phyloP scores from a whole-genome alignment of 2,888 invertebrate genomes.

The Yponomeuta evonymella region DNA sequence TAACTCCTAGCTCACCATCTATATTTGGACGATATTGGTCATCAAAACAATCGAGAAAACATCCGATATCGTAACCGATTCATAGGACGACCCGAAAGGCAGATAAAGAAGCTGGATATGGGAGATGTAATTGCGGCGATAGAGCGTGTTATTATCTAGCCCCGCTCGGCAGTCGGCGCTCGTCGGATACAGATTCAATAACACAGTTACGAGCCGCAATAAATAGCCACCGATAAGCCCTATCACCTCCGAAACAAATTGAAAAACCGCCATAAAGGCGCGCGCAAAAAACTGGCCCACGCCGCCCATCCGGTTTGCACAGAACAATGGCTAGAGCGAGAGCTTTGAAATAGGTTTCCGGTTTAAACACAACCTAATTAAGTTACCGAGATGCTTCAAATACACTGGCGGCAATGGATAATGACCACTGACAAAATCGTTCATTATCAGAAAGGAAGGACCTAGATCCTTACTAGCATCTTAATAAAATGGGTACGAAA shows the following conservation, averaged over 20 bases:
- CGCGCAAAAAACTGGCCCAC: conserved; percentile 19
- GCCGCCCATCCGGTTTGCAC: neutral
- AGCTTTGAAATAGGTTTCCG: neutral
- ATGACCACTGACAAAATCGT: no score
- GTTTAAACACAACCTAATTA: no score
- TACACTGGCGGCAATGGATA: no score
- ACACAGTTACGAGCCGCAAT: conserved; percentile 25
- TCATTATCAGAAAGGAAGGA: no score
- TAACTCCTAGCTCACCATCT: neutral
- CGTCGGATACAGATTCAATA: conserved; percentile 23
- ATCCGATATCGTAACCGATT: conserved; percentile 2
- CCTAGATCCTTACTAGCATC: no score
- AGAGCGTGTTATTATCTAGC: conserved; percentile 7
- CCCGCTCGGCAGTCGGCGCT: neutral
- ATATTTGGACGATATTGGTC: neutral
- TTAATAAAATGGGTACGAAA: no score
- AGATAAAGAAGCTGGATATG: conserved; percentile 4
- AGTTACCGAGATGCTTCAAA: no score
- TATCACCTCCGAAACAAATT: conserved; percentile 49
- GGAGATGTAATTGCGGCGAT: conserved; percentile 9
- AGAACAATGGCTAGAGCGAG: neutral
- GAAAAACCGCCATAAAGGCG: conserved; percentile 58
- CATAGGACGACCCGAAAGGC: neutral
- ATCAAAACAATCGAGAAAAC: conserved; percentile 1
- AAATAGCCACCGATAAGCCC: conserved; percentile 13